These are phyloP conservation scores for Volucella bombylans DNA, from an alignment of 2,888 invertebrate species.

Conservation along the genomic window DNA sequence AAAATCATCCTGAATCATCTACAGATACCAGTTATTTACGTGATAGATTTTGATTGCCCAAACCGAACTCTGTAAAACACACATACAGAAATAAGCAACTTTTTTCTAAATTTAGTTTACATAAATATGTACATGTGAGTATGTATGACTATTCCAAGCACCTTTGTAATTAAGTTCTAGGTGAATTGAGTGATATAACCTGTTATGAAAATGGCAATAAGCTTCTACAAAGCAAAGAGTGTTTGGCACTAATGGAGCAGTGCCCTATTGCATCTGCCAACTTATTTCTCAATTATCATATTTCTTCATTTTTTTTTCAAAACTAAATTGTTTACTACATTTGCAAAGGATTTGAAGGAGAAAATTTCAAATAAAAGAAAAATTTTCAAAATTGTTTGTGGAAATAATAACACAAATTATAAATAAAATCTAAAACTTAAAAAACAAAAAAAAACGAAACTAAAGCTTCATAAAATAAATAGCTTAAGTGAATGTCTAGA, in stretches of 20 bases:
- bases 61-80: too few species aligned
- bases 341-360: constrained; percentile 15
- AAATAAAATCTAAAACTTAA: background rate
- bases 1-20: background rate
- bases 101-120: too few species aligned
- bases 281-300: background rate
- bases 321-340: constrained; percentile 31
- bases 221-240: too few species aligned
- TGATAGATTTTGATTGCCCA: too few species aligned
- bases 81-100: too few species aligned
- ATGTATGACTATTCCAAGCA: background rate
- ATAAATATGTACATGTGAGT: too few species aligned
- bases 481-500: constrained; percentile 66
- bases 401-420: constrained; percentile 11
- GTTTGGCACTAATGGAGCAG: background rate
- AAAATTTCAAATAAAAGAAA: background rate
- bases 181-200: background rate
- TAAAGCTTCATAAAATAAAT: constrained; percentile 39
- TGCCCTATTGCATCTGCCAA: background rate
- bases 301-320: background rate
- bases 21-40: too few species aligned
- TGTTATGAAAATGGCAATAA: constrained; percentile 1
- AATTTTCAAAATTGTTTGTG: constrained; percentile 2
- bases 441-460: constrained; percentile 21
- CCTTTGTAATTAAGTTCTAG: constrained; percentile 18